These are phyloP conservation scores for Endotricha flammealis DNA, from an alignment of 2,888 invertebrate species.

Conservation along the genomic window DNA sequence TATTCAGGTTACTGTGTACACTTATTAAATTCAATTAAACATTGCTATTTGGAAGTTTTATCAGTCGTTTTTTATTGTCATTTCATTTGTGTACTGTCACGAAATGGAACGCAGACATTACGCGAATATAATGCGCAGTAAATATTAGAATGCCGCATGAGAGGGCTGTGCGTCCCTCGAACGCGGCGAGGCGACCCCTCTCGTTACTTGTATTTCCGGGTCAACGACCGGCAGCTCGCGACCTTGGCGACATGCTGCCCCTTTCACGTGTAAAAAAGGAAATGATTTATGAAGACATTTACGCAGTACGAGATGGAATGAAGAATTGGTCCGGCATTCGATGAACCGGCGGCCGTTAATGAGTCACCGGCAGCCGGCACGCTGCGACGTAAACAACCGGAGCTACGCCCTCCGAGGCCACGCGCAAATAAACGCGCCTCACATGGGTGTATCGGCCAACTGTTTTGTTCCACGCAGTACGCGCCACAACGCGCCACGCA, in stretches of 20 bases:
- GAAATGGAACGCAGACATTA: slow-evolving; percentile 15
- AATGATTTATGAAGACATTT: slow-evolving; percentile 16
- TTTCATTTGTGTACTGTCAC: too few species aligned
- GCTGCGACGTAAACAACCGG: slow-evolving; percentile 54
- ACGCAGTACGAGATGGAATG: slow-evolving; percentile 14
- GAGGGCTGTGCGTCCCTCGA: slow-evolving; percentile 17
- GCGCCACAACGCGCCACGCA: slow-evolving; percentile 19
- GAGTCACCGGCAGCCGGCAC: slow-evolving; percentile 47
- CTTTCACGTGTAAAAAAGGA: slow-evolving; percentile 26
- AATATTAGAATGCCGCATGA: slow-evolving; percentile 35
- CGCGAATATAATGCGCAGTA: slow-evolving; percentile 37
- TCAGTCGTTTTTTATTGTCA: too few species aligned
- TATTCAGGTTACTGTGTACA: too few species aligned
- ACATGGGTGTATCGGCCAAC: slow-evolving; percentile 48
- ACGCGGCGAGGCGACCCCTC: slow-evolving; percentile 10
- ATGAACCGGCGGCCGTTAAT: slow-evolving; percentile 40
- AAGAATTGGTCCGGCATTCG: slow-evolving; percentile 14
- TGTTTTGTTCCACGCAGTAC: slow-evolving; percentile 35
- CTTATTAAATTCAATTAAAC: too few species aligned
- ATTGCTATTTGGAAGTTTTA: too few species aligned
- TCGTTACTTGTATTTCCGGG: slow-evolving; percentile 41
- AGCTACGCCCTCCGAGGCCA: slow-evolving; percentile 51
- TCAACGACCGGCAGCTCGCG: slow-evolving; percentile 43
- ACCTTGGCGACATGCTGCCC: slow-evolving; percentile 42
- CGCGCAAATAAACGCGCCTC: slow-evolving; percentile 59